Evolutionary conservation across 1,140 invertebrate species (phyloP), one percentile per base, ranked within the genome.

Genomic region (Eurosta solidaginis): DNA sequence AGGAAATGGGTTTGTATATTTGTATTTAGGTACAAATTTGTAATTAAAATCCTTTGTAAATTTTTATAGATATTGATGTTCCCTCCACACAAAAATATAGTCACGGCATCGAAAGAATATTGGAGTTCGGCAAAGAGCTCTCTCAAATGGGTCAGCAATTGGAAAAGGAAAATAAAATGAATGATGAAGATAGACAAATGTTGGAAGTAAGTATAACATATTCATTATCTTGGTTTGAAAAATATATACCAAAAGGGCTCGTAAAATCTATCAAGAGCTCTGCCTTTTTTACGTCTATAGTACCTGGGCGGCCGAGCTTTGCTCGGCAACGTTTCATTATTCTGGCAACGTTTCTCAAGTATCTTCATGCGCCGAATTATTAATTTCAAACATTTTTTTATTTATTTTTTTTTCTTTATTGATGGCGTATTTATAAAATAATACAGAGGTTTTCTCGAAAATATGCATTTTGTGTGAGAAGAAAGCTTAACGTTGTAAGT

Each of bases 91-190:
- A 92, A 82, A 92, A 92, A 82, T 93, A 94, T 81, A 94, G 95
- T 74, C 92, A 94, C 79, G 95, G 95, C 1, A 94, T 98, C 79
- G 95, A 92, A 87, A 93, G 95, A 82, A 97, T 98, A 92, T 89
- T 99, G 74, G 93, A 96, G 83, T 98, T 98, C 89, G 97, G 97
- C 36, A 92, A 94, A 83, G 96, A 98, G 86, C 90, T 99, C 52
- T 96, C 98, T 88, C 92, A 93, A 80, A 95, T 98, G 91, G 97
- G 95, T 86, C 92, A 96, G 89, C 92, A 94, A 78, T 89, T 98
- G 77, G 91, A 93, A 80, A 92, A 93, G 83, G 92, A 96, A 83
- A 93, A 95, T 86, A 95, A 95, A 80, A 93, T 93, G 82, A 95
- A 93, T 89, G 94, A 96, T 86, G 90, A 90, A 50, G 97, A 97